Base-by-base conservation (phyloP, 2,888 invertebrate genomes). In the Melieria crassipennis region DNA sequence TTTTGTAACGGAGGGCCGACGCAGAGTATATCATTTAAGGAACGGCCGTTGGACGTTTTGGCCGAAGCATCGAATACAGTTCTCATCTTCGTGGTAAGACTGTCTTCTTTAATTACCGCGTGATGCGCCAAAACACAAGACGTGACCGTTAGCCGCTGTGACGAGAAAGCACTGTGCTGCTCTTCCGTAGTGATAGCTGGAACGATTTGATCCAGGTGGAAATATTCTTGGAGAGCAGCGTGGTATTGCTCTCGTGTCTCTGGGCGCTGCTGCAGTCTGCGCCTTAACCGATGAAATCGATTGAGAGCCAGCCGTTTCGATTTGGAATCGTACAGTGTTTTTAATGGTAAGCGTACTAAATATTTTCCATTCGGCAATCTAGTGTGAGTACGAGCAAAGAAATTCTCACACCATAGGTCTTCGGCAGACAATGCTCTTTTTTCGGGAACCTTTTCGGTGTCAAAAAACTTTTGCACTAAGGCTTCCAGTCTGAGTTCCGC, bases 401-500 rank as follows among this genome's bases (percentile, higher is more conserved):
- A 70, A 10, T 73, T 58, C 70, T 70, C 72, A 69, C 72, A 72
- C 70, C 73, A 73, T 65, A 68, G 65, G n/a, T 75, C 73, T 70
- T 73, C 70, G 6, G 13, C 7, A 4, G 62, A 72, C 4, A 69
- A 13, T 7, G n/a, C 45, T 52, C 45, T 10, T 43, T 65, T 48
- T 3, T 43, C n/a, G 55, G 72, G 61, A 1, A 57, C 65, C 30
- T 72, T 47, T 10, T 72, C 69, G 6, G 55, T 47, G 57, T 62
- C 62, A 47, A 65, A 69, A 62, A 69, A 69, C 11, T 72, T 72
- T n/a, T 72, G 52, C 43, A 72, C 65, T n/a, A 62, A 42, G n/a
- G 47, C 43, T 47, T 72, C 69, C 7, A 69, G 48, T 47, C 69
- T 62, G 57, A 68, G 63, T 7, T 62, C 55, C 10, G 30, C 43